phyloP scores from a whole-genome alignment of 2,888 invertebrate genomes.

The Leptinotarsa haldemani region DNA sequence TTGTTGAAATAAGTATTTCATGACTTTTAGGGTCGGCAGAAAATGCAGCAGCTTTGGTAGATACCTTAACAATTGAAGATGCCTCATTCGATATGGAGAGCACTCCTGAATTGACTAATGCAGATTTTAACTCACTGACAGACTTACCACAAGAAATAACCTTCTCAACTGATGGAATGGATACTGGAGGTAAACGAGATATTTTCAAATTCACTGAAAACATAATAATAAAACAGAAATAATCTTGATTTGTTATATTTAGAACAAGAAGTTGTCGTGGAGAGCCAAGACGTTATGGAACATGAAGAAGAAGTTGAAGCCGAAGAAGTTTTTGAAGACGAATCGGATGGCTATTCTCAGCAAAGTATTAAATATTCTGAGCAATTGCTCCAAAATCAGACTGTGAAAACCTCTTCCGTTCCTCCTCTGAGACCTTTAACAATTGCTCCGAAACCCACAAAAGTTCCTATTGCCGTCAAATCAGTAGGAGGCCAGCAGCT shows the following conservation, averaged over 20 bases:
- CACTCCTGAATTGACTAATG: constrained; percentile 54
- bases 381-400: constrained; percentile 56
- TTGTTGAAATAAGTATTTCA: neutral
- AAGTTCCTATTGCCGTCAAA: constrained; percentile 61
- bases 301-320: constrained; percentile 59
- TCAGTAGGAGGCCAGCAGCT: constrained; percentile 66
- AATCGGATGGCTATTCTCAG: constrained; percentile 61
- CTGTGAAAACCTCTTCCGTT: constrained; percentile 49
- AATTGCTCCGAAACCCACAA: constrained; percentile 60
- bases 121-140: constrained; percentile 59
- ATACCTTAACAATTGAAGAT: constrained; percentile 56
- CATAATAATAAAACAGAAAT: neutral
- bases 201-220: neutral
- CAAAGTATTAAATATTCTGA: constrained; percentile 52
- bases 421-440: constrained; percentile 60
- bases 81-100: constrained; percentile 52
- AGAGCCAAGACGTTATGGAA: constrained; percentile 52
- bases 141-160: constrained; percentile 60
- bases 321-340: constrained; percentile 59
- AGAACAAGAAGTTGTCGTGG: constrained; percentile 53
- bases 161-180: constrained; percentile 55
- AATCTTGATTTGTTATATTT: constrained; percentile 13
- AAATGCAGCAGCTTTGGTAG: constrained; percentile 55
- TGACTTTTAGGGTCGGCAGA: constrained; percentile 53
- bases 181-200: constrained; percentile 55